These are phyloP conservation scores for Tipula vernalis DNA, from an alignment of 2,888 invertebrate species.

Conservation along the genomic window DNA sequence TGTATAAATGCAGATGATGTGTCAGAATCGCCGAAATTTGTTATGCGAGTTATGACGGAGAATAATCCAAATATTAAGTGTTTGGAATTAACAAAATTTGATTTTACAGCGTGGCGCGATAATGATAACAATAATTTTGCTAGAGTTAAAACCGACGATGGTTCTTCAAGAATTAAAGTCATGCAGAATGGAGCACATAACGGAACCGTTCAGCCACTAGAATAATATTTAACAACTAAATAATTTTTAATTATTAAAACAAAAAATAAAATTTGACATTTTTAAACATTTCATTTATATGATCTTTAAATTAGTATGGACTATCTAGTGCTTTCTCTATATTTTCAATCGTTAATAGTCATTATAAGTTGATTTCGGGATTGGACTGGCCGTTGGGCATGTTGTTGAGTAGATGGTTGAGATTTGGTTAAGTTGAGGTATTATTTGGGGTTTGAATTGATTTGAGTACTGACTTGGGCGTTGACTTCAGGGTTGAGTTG, in stretches of 20 bases:
- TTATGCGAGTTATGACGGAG: slow-evolving; percentile 50
- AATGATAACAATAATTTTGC: slow-evolving; percentile 11
- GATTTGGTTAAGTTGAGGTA: too few species aligned
- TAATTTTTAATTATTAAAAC: not conserved
- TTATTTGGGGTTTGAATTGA: too few species aligned
- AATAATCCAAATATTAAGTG: slow-evolving; percentile 51
- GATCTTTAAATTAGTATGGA: too few species aligned
- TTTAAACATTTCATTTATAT: not conserved
- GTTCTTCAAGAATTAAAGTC: not conserved
- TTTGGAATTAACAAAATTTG: slow-evolving; percentile 42
- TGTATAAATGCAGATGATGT: slow-evolving; percentile 64
- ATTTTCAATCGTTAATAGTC: too few species aligned
- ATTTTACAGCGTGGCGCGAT: slow-evolving; percentile 46
- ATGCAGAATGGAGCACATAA: not conserved
- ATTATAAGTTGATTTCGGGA: too few species aligned
- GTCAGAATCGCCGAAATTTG: slow-evolving; percentile 46
- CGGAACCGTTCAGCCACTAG: not conserved
- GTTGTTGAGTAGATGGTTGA: too few species aligned
- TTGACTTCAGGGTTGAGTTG: too few species aligned
- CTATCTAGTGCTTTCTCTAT: too few species aligned
- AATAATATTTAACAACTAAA: not conserved
- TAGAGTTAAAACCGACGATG: not conserved
- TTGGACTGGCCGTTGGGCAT: too few species aligned
- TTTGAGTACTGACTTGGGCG: too few species aligned
- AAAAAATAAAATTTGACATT: not conserved